Evolutionary conservation across 2,797 vertebrate species (phyloP).

Genomic region (Acanthurus tractus): DNA sequence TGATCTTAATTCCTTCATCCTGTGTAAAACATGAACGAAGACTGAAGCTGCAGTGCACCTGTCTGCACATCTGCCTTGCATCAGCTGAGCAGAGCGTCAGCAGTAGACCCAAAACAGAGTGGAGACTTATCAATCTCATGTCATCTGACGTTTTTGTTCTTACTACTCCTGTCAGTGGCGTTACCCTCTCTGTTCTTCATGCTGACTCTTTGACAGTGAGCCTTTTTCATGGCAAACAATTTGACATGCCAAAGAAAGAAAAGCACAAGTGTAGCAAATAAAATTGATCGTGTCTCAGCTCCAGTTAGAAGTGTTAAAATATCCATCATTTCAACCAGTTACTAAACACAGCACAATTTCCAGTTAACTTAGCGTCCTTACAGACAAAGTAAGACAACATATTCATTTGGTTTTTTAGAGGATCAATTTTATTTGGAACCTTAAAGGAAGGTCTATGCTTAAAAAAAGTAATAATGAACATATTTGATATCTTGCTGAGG

Average conservation of each 20-base stretch:
- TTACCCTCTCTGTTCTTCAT: background rate
- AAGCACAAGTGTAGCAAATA: background rate
- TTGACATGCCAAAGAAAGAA: background rate
- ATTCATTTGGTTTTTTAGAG: no score
- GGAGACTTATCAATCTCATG: background rate
- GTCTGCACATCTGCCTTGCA: background rate
- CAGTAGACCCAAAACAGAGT: no score
- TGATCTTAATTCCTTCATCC: constrained; percentile 8
- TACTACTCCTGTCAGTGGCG: background rate
- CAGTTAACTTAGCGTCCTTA: background rate
- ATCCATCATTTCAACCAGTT: background rate
- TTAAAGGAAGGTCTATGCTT: no score
- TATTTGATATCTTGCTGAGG: no score
- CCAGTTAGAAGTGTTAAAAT: background rate
- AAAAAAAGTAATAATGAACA: no score
- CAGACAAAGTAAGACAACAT: background rate
- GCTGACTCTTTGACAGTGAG: background rate
- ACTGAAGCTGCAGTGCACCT: background rate
- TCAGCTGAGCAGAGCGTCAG: background rate
- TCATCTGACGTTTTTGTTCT: background rate
- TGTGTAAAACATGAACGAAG: background rate
- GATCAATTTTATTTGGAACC: no score
- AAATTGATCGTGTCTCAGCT: background rate
- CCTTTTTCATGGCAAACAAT: background rate
- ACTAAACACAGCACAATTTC: background rate